Evolutionary conservation across 1,140 invertebrate species (phyloP).

Genomic region (Hycleus phaleratus): DNA sequence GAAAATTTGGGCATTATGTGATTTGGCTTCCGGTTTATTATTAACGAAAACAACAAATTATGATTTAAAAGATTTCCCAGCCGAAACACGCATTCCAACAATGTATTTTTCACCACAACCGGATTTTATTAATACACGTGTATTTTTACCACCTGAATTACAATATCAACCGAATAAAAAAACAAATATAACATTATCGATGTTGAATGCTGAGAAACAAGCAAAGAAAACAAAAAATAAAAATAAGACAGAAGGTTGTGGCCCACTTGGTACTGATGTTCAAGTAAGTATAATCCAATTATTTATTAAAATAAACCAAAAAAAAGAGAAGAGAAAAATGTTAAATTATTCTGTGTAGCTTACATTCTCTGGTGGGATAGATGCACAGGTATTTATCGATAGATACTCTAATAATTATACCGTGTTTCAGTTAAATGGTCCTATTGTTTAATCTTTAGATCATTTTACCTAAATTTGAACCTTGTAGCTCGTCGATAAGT

Average conservation of each 20-base stretch:
- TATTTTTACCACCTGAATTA: slow-evolving; percentile 60
- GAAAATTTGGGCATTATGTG: slow-evolving; percentile 95
- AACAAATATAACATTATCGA: slow-evolving; percentile 40
- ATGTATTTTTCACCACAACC: slow-evolving; percentile 75
- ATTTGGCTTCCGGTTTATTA: slow-evolving; percentile 84
- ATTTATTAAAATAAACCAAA: background rate
- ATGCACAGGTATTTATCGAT: slow-evolving; percentile 37
- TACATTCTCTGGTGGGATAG: slow-evolving; percentile 41
- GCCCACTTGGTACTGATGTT: slow-evolving; percentile 54
- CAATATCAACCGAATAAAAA: slow-evolving; percentile 50
- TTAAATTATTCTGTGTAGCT: slow-evolving; percentile 18
- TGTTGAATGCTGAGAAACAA: slow-evolving; percentile 41
- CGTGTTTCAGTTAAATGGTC: background rate
- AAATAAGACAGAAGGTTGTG: slow-evolving; percentile 48
- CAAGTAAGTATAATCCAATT: slow-evolving; percentile 44
- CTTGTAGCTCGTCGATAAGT: background rate
- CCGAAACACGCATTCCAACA: slow-evolving; percentile 73
- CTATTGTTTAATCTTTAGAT: background rate
- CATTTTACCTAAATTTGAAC: background rate
- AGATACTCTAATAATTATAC: no score
- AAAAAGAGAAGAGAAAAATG: no score
- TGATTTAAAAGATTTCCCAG: slow-evolving; percentile 81
- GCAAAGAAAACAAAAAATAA: slow-evolving; percentile 43
- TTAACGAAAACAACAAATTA: slow-evolving; percentile 79
- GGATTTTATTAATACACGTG: slow-evolving; percentile 62